A percentile compares a stretch with the other conserved stretches of the same genome.
These are phyloP conservation scores for Mesoligia furuncula DNA, from an alignment of 2,888 invertebrate genomes.

Conservation along the genomic window DNA sequence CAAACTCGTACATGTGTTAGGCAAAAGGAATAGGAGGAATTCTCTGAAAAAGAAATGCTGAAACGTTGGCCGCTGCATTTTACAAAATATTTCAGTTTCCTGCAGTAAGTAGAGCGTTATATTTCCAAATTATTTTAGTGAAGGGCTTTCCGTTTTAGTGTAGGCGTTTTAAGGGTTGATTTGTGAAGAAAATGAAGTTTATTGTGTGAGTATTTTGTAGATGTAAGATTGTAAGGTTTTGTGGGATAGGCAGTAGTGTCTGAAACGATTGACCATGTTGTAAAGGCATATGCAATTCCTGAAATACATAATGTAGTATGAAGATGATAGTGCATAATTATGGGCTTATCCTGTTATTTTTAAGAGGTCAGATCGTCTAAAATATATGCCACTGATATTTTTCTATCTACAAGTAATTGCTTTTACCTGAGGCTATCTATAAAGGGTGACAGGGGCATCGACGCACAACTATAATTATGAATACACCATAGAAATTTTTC, in stretches of 20 bases:
- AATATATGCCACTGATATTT: neutral
- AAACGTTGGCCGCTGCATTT: constrained; percentile 30
- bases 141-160: constrained; percentile 10
- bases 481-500: no score
- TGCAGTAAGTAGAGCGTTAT: neutral
- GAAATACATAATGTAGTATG: neutral
- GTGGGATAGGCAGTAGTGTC: no score
- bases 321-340: no score
- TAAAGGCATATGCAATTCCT: neutral
- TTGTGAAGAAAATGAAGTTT: neutral
- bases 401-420: neutral
- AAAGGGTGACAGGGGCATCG: no score
- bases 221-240: neutral
- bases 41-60: constrained; percentile 43
- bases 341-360: neutral
- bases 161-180: neutral
- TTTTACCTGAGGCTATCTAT: neutral
- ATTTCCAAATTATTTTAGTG: constrained; percentile 38
- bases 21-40: constrained; percentile 34
- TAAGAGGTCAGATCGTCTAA: neutral
- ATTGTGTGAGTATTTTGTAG: neutral
- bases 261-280: neutral
- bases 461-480: no score
- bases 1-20: constrained; percentile 39
- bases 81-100: constrained; percentile 44